Base-by-base conservation (phyloP, 2,113 vertebrate genomes). In the Gambusia holbrooki region DNA sequence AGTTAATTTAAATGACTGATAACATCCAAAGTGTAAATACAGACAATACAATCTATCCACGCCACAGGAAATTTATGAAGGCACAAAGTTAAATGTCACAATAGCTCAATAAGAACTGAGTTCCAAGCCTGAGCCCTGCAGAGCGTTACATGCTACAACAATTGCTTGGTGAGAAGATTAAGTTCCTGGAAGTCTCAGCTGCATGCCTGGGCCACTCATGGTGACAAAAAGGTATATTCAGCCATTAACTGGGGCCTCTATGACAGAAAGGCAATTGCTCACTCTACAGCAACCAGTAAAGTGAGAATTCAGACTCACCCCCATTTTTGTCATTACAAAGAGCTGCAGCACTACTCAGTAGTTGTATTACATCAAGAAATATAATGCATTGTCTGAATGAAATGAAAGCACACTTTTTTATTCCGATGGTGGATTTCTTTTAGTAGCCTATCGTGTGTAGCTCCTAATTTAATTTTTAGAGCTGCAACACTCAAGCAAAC, bases 201-300 rank as follows among this genome's bases (percentile, higher is more conserved):
- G 70, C 61, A 73, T 30, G 66, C 17, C 51, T 79, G 45, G 64
- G 29, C 54, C 66, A 61, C 33, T 74, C 66, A 74, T 51, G 40
- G 69, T 66, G 62, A 76, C 51, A 68, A 54, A 17, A 66, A 61
- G 66, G 33, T 29, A 61, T 30, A 69, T 22, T 42, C 32, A 74
- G 63, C 74, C 72, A 65, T 66, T 70, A 69, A 64, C 51, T 65
- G 54, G 58, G 65, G 29, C 29, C 62, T 40, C 14, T 28, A 32
- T 83, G 71, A 74, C 61, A 74, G 75, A 69, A 70, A 65, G 33
- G 28, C 28, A 69, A 37, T 68, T 69, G 61, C 54, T 66, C 63
- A 74, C 5, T 64, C 66, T 29, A 27, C 51, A 74, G 30, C 30
- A 33, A 71, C 66, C n/a, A 51, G 35, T 33, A 54, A 74, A 71